Evolutionary conservation across 92 coral and sea anemone genomes (phyloP), one percentile per base, ranked within the genome.

Genomic region (Desmophyllum pertusum): DNA sequence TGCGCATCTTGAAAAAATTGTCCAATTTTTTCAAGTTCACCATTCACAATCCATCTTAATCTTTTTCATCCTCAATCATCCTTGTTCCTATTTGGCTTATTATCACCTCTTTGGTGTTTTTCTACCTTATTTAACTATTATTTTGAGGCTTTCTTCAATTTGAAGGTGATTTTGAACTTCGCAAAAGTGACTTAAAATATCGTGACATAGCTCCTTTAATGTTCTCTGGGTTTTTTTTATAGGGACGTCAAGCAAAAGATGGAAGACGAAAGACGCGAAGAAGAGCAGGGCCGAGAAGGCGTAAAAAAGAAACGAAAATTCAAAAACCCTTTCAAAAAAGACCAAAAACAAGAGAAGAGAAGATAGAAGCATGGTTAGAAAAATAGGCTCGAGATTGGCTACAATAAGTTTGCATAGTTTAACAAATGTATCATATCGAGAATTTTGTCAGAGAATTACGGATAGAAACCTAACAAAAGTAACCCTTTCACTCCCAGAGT

Each of bases 171-270:
- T n/a, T n/a, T n/a, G n/a, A n/a, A n/a, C n/a, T n/a, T n/a, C n/a
- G n/a, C n/a, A n/a, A n/a, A n/a, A n/a, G n/a, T n/a, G n/a, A n/a
- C n/a, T n/a, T n/a, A n/a, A n/a, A n/a, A n/a, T n/a, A n/a, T n/a
- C n/a, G n/a, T n/a, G n/a, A n/a, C n/a, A n/a, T n/a, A n/a, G n/a
- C n/a, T n/a, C n/a, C n/a, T n/a, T n/a, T n/a, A n/a, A n/a, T 19
- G 21, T 73, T 52, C 27, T 80, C 0, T 40, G n/a, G n/a, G n/a
- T 48, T 13, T 69, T 10, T 81, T 39, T 66, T 74, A 10, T 73
- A 91, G 94, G 10, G 94, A 91, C 19, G 94, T 79, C 13, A 89
- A 91, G 63, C 82, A 85, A 38, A 87, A 84, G 43, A 73, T 91
- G 82, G 55, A 52, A 30, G 91, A 91, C 72, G 87, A 87, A 36